Base-by-base conservation (phyloP, 2,888 invertebrate species). In the Patella ulyssiponensis region DNA sequence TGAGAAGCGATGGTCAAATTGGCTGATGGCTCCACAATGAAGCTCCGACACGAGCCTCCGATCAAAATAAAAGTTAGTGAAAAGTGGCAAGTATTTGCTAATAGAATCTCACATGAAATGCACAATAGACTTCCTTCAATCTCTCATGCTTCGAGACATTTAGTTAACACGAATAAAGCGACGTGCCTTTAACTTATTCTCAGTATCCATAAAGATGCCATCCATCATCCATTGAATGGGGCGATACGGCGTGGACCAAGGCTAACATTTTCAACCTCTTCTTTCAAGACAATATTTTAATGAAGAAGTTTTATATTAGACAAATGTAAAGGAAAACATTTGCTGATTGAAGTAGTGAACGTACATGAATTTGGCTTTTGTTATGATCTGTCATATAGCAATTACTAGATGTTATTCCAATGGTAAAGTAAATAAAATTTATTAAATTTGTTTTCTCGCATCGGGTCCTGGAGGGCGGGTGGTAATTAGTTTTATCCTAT, bases 61-160 rank as follows among this genome's bases (percentile, higher is more conserved):
- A 64, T 64, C 64, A 64, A 64, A 64, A 64, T 64, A 64, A 64
- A 64, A 64, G 20, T 64, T 64, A 64, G 64, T 64, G 64, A 64
- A 64, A 23, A 64, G 64, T 64, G 64, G 20, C 64, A 23, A 64
- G 20, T 23, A 64, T 64, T 64, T 64, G 64, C 23, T 64, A 64
- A 64, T 64, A 64, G 64, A 64, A 20, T 23, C 64, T 64, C 64
- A 23, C 64, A 64, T 64, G 64, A 64, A 64, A 64, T 23, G 64
- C 64, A 64, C 64, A 64, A 64, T 64, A 64, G 20, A 12, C 23
- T 64, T 64, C 20, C 64, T 23, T 64, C 64, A 64, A 64, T 64
- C 64, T 64, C 23, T 64, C 64, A 64, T 64, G 64, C 64, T 64
- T 64, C 20, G 14, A 64, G 64, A 64, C 64, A 64, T 20, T 64